Evolutionary conservation across 2,113 vertebrate species (phyloP).

Genomic region (Fulica atra): DNA sequence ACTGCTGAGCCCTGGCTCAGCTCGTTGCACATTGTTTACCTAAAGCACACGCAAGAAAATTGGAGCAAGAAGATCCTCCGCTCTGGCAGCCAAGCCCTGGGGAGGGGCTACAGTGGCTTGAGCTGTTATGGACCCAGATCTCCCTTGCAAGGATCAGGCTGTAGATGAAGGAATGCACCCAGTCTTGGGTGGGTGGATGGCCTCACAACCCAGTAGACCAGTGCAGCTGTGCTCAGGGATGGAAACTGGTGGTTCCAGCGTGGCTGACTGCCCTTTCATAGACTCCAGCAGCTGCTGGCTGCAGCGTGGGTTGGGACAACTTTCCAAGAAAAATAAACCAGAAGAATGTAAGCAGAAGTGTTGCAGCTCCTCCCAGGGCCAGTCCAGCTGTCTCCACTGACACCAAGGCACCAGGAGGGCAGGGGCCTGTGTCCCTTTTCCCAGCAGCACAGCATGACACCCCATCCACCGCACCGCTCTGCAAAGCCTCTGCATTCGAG

Average conservation of each 20-base stretch:
- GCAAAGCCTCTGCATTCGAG: rapidly evolving
- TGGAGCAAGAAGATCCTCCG: neutral
- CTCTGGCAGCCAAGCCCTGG: neutral
- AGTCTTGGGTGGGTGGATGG: rapidly evolving
- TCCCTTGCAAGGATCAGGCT: neutral
- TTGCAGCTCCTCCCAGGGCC: neutral
- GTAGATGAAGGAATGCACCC: neutral
- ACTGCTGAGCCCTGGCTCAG: neutral
- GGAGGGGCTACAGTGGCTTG: neutral
- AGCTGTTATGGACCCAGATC: neutral
- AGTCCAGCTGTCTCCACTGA: neutral
- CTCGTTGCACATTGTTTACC: neutral
- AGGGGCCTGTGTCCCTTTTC: neutral
- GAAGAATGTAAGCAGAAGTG: neutral
- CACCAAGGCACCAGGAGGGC: neutral
- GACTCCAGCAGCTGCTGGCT: neutral
- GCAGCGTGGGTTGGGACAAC: neutral
- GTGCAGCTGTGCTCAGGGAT: rapidly evolving
- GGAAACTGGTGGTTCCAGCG: rapidly evolving
- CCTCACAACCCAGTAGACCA: neutral
- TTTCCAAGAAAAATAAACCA: neutral
- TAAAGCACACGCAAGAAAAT: neutral
- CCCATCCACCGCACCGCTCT: neutral
- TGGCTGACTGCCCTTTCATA: neutral
- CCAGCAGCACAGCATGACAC: neutral